Conservation (phyloP, 1,140 invertebrate genomes). For the Danaus melanippus region DNA sequence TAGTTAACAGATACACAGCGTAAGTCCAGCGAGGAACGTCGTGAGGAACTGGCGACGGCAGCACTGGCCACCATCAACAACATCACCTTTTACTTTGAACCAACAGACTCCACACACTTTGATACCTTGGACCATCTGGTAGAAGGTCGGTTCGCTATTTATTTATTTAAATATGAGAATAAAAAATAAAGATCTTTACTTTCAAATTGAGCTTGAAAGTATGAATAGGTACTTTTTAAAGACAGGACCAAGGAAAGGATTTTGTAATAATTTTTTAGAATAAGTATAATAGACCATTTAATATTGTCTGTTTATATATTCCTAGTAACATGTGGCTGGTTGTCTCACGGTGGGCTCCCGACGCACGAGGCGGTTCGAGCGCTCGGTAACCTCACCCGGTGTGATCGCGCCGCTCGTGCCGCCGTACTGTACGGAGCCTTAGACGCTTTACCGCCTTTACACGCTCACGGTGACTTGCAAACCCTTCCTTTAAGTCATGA, state of each 20-base stretch:
- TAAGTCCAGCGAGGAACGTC: slow-evolving; percentile 27
- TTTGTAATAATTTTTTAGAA: no score
- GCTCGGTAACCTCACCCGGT: slow-evolving; percentile 54
- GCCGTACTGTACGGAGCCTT: slow-evolving; percentile 49
- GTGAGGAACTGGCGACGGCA: slow-evolving; percentile 52
- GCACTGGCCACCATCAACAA: slow-evolving; percentile 64
- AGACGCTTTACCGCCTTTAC: slow-evolving; percentile 32
- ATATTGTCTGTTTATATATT: neutral
- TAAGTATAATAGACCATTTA: neutral
- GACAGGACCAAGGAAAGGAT: no score
- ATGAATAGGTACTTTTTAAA: no score
- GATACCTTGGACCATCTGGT: slow-evolving; percentile 14
- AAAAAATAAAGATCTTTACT: no score
- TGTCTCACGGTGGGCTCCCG: slow-evolving; percentile 20
- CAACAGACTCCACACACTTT: slow-evolving; percentile 30
- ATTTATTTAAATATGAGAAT: no score
- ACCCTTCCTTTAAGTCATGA: no score
- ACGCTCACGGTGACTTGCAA: slow-evolving; percentile 34
- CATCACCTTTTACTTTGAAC: slow-evolving; percentile 61
- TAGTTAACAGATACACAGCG: slow-evolving; percentile 23
- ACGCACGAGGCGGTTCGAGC: slow-evolving; percentile 54
- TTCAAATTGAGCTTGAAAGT: no score
- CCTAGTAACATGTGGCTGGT: slow-evolving; percentile 42
- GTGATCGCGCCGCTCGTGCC: slow-evolving; percentile 39
- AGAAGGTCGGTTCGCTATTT: slow-evolving; percentile 6